Conservation (phyloP, 1,140 invertebrate species). For the Drosophila ogumai region DNA sequence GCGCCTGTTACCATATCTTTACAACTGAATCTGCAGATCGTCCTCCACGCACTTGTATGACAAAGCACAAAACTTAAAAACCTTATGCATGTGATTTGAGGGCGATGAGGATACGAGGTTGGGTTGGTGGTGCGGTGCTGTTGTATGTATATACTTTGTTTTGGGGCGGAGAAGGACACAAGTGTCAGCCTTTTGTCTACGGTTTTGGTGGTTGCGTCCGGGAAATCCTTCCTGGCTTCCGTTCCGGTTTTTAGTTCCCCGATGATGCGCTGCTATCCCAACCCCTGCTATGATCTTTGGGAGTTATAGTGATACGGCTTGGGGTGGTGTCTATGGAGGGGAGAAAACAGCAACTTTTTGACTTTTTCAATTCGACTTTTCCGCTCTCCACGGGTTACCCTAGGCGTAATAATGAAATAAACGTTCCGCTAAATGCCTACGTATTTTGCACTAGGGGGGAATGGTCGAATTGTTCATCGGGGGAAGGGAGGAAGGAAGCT, state of each 20-base stretch:
- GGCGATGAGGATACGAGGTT: slow-evolving; percentile 23
- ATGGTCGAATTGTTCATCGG: not conserved
- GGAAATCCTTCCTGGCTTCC: slow-evolving; percentile 58
- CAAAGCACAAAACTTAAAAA: slow-evolving; percentile 82
- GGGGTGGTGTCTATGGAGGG: slow-evolving; percentile 9
- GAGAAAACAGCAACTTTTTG: slow-evolving; percentile 59
- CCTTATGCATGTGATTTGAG: slow-evolving; percentile 82
- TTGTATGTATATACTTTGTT: slow-evolving; percentile 13
- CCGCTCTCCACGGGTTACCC: slow-evolving; percentile 37
- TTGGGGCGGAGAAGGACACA: slow-evolving; percentile 41
- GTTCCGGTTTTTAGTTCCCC: slow-evolving; percentile 71
- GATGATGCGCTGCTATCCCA: slow-evolving; percentile 31
- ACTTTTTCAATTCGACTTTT: slow-evolving; percentile 81
- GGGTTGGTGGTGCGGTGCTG: not conserved
- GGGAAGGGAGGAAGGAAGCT: not conserved
- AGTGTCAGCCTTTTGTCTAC: slow-evolving; percentile 64
- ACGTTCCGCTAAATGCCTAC: slow-evolving; percentile 81
- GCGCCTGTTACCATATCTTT: slow-evolving; percentile 82
- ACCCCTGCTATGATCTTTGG: slow-evolving; percentile 47
- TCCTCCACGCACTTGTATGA: slow-evolving; percentile 78
- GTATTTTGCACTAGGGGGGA: slow-evolving; percentile 60
- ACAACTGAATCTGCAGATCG: slow-evolving; percentile 81
- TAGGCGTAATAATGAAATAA: slow-evolving; percentile 84
- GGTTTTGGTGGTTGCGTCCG: slow-evolving; percentile 56
- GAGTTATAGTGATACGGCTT: not conserved